Evolutionary conservation across 2,888 invertebrate genomes (phyloP), one percentile per base, ranked within the genome.

Genomic region (Lordiphosa andalusiaca): DNA sequence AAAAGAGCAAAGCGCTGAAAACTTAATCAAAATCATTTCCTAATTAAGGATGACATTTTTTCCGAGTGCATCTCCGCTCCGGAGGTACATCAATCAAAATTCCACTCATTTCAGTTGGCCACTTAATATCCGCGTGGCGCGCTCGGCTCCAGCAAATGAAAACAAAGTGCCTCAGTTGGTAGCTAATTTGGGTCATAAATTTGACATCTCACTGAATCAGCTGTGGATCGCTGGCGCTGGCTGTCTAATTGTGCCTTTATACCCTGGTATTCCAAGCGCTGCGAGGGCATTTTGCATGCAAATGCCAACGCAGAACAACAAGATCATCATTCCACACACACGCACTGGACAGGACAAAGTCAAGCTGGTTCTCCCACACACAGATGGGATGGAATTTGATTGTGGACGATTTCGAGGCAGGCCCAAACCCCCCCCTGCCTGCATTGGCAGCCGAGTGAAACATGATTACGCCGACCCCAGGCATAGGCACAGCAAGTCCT

Each of bases 51-150:
- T 19, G 3, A 19, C 19, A 25, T 1, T 62, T 62, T 63, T 63
- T 41, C 63, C 63, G 46, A 49, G 56, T 56, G 63, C 50, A 50
- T 46, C 50, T 25, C 6, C 25, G 1, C n/a, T 6, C 2, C 1
- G 6, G 6, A 0, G 55, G 50, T 56, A 6, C 63, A 63, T 63
- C 64, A 63, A 63, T 63, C 63, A 63, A 56, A 56, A 6, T 10
- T 19, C 6, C n/a, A 35, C 16, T 47, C 35, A 33, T 9, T 16
- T n/a, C n/a, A 19, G 35, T 19, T 35, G 16, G 35, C 69, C 67
- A 64, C 60, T 67, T 71, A 71, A 78, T 82, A 73, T 75, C 78
- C 73, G 78, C 60, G 65, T 55, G 53, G 48, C 54, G 38, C 13
- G 35, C n/a, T n/a, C 23, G 60, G 9, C 2, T 52, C 53, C 46